phyloP scores from a whole-genome alignment of 2,888 invertebrate genomes.

The Penaeus monodon region DNA sequence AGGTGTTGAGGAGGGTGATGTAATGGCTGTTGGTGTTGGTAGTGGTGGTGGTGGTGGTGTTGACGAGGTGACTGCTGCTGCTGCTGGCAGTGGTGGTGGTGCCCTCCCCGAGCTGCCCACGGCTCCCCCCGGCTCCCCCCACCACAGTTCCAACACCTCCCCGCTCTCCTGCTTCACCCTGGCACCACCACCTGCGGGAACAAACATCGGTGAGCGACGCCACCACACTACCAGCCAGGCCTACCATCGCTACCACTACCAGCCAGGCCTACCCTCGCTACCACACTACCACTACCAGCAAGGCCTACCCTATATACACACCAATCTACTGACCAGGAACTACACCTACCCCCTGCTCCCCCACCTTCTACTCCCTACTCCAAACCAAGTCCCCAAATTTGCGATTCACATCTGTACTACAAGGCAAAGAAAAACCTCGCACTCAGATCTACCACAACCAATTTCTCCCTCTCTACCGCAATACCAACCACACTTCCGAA shows the following conservation, averaged over 20 bases:
- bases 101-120: constrained; percentile 13
- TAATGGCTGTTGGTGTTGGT: constrained; percentile 4
- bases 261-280: constrained; percentile 5
- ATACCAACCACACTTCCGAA: too few relatives aligned
- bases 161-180: constrained; percentile 40
- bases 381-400: too few relatives aligned
- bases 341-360: not conserved
- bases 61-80: constrained; percentile 23
- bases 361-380: not conserved
- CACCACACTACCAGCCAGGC: constrained; percentile 24
- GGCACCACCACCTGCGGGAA: constrained; percentile 42
- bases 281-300: constrained; percentile 4
- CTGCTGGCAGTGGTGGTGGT: constrained; percentile 37
- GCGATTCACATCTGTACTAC: too few relatives aligned
- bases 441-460: too few relatives aligned
- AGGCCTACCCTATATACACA: not conserved
- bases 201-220: constrained; percentile 22
- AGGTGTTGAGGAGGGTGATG: too few relatives aligned
- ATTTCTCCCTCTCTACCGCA: too few relatives aligned
- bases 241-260: not conserved
- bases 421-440: too few relatives aligned
- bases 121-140: constrained; percentile 40
- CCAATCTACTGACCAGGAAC: not conserved
- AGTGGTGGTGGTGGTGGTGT: constrained; percentile 24
- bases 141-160: constrained; percentile 48